Evolutionary conservation across 1,140 invertebrate species (phyloP), one percentile per base, ranked within the genome.

Genomic region (Drosophila sucinea): DNA sequence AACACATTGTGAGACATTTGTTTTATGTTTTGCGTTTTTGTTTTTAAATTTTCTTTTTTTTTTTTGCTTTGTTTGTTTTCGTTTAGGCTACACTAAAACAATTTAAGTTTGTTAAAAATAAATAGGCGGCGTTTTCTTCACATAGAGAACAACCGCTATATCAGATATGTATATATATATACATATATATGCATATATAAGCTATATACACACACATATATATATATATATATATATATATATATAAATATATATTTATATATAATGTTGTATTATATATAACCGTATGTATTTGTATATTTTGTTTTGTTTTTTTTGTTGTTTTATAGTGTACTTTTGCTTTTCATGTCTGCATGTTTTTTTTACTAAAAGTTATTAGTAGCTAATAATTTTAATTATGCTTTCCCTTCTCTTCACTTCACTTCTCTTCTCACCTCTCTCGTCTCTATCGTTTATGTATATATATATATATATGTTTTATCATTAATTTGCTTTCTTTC

Each of bases 81-180:
- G 30, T 58, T 35, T 76, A 67, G 47, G 63, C 82, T 87, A 82
- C 79, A 82, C 82, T 85, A 79, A 70, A 81, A 86, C 72, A 77
- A 11, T 71, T 79, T 74, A 61, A 79, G 70, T 79, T 79, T 79
- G 71, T 81, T 71, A 82, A 79, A 86, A 86, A 86, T 86, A 86
- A 86, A 86, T 83, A 79, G 81, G 77, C 78, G 78, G 72, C 72
- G 60, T 67, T 60, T 64, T 47, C 67, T 51, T 51, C 44, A 27
- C 76, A 58, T 58, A 58, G 56, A 58, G 30, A 58, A 58, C 56
- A 32, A 68, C 81, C 67, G 80, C 76, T 60, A 33, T 67, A 23
- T 70, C 25, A 47, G 56, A 51, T 51, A 51, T 70, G 41, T 51
- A 30, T 33, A 38, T 72, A 64, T 79, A 40, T 76, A 41, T 73